phyloP scores from a whole-genome alignment of 2,797 vertebrate species.

The Poeciliopsis infans region DNA sequence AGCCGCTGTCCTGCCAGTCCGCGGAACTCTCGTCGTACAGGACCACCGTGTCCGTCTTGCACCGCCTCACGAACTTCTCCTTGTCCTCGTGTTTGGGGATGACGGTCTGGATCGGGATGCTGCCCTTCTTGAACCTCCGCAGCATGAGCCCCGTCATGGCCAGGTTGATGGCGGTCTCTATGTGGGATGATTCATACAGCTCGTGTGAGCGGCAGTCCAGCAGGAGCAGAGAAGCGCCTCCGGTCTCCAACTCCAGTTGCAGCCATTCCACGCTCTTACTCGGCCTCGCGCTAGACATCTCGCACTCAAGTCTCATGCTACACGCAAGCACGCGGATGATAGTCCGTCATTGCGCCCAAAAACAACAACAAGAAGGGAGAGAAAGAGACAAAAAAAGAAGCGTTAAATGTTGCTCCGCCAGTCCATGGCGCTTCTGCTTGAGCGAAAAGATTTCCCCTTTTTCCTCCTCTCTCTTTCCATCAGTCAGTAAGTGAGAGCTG shows the following conservation, averaged over 20 bases:
- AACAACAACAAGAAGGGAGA: neutral
- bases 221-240: slow-evolving; percentile 87
- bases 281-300: slow-evolving; percentile 86
- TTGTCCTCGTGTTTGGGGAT: slow-evolving; percentile 91
- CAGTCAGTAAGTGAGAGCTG: slow-evolving; percentile 43
- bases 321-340: slow-evolving; percentile 43
- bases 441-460: slow-evolving; percentile 57
- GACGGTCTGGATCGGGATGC: slow-evolving; percentile 92
- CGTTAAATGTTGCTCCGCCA: slow-evolving; percentile 43
- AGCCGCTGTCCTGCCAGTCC: slow-evolving; percentile 81
- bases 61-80: slow-evolving; percentile 89
- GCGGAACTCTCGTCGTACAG: slow-evolving; percentile 93
- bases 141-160: slow-evolving; percentile 97
- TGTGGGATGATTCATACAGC: slow-evolving; percentile 94
- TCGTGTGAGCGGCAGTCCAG: slow-evolving; percentile 97
- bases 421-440: slow-evolving; percentile 54
- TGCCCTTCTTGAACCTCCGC: slow-evolving; percentile 93
- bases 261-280: slow-evolving; percentile 97
- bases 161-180: slow-evolving; percentile 95
- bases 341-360: slow-evolving; percentile 37
- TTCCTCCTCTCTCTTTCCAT: slow-evolving; percentile 67
- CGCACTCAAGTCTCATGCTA: slow-evolving; percentile 64
- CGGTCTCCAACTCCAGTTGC: slow-evolving; percentile 90
- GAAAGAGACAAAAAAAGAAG: too few species aligned
- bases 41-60: slow-evolving; percentile 91